These are phyloP conservation scores for Plemyria rubiginata DNA, from an alignment of 2,888 invertebrate genomes.

Conservation along the genomic window DNA sequence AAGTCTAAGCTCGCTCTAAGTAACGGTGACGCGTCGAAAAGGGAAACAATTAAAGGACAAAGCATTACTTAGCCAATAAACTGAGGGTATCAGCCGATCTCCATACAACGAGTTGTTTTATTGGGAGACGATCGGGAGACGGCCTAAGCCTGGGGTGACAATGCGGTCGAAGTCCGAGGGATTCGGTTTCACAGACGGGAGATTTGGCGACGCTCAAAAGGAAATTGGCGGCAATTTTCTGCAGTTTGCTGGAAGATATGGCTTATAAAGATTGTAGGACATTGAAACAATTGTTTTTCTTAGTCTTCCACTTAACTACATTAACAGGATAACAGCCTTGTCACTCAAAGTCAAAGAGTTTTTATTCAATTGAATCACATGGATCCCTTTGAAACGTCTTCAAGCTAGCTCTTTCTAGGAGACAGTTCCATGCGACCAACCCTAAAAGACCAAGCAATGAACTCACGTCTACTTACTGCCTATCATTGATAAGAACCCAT, in stretches of 20 bases:
- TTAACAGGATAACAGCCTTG: too few relatives aligned
- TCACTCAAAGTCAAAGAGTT: too few relatives aligned
- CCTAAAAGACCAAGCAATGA: too few relatives aligned
- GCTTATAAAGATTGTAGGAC: neutral
- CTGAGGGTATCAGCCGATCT: conserved; percentile 62
- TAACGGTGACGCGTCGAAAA: conserved; percentile 52
- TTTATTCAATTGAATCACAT: too few relatives aligned
- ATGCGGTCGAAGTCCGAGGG: conserved; percentile 14
- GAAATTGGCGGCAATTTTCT: conserved; percentile 1
- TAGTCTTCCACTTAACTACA: too few relatives aligned
- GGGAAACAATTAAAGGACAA: conserved; percentile 60
- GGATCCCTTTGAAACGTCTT: too few relatives aligned
- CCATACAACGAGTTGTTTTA: conserved; percentile 67
- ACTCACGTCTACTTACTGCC: too few relatives aligned
- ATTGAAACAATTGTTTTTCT: too few relatives aligned
- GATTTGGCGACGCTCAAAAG: neutral
- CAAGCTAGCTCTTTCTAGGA: too few relatives aligned
- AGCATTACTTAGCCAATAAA: conserved; percentile 63
- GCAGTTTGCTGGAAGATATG: neutral
- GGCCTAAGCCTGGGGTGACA: conserved; percentile 46
- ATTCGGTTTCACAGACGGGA: conserved; percentile 10
- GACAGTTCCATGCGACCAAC: too few relatives aligned
- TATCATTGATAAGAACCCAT: too few relatives aligned
- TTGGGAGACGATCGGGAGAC: conserved; percentile 51
- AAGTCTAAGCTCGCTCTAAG: conserved; percentile 37